These are phyloP conservation scores for Lordiphosa andalusiaca DNA, from an alignment of 2,888 invertebrate genomes.

Conservation along the genomic window DNA sequence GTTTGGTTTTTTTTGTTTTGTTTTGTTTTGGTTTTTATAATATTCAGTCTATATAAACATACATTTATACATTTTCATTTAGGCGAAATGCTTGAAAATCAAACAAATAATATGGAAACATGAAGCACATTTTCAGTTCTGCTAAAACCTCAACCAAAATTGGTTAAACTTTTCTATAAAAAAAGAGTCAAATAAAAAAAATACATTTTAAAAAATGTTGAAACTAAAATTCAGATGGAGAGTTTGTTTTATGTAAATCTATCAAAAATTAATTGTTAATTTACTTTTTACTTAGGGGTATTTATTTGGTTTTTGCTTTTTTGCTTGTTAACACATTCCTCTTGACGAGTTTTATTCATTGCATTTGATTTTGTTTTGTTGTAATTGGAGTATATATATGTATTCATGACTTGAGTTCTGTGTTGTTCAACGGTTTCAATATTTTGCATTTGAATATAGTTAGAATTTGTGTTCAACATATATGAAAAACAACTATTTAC, in stretches of 20 bases:
- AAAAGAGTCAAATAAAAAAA: slow-evolving; percentile 16
- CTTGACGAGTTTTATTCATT: slow-evolving; percentile 75
- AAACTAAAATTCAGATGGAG: slow-evolving; percentile 8
- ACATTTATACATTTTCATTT: slow-evolving; percentile 50
- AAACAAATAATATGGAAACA: slow-evolving; percentile 19
- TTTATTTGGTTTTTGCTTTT: slow-evolving; percentile 27
- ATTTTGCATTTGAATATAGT: slow-evolving; percentile 43
- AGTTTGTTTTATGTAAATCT: slow-evolving; percentile 59
- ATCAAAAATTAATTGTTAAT: slow-evolving; percentile 64
- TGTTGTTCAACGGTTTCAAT: slow-evolving; percentile 38
- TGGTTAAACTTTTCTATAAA: slow-evolving; percentile 30
- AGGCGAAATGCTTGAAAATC: slow-evolving; percentile 22
- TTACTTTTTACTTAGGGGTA: slow-evolving; percentile 15
- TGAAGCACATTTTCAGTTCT: slow-evolving; percentile 59
- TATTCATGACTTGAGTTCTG: slow-evolving; percentile 16
- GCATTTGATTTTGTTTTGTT: slow-evolving; percentile 43
- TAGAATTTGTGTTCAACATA: slow-evolving; percentile 40
- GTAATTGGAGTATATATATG: slow-evolving; percentile 9
- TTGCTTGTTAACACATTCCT: slow-evolving; percentile 75
- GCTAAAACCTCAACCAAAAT: slow-evolving; percentile 46
- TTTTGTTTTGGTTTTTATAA: slow-evolving; percentile 51
- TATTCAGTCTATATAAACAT: slow-evolving; percentile 74
- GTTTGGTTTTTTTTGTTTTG: slow-evolving; percentile 12
- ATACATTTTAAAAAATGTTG: slow-evolving; percentile 5
- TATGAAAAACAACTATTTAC: slow-evolving; percentile 60